Evolutionary conservation across 37 sponge, comb jelly and placozoan genomes (phyloP).

Genomic region (Ephydatia muelleri): DNA sequence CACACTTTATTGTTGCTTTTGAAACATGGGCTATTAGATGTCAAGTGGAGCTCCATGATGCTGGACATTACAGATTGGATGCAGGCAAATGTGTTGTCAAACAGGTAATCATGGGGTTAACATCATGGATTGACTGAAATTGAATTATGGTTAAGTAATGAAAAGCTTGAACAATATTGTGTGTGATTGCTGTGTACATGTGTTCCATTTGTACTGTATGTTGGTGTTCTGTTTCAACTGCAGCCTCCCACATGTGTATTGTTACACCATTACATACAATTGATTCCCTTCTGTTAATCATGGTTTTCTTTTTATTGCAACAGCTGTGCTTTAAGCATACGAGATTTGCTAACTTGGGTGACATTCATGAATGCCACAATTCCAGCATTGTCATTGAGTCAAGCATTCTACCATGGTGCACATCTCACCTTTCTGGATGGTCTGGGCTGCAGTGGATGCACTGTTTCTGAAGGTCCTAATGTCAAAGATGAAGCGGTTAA

Average conservation of each 20-base stretch:
- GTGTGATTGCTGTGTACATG: neutral
- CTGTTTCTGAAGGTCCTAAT: neutral
- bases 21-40: neutral
- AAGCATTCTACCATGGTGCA: constrained; percentile 88
- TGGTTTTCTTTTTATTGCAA: neutral
- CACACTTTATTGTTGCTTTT: too few relatives aligned
- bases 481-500: neutral
- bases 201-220: neutral
- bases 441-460: constrained; percentile 39
- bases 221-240: too few relatives aligned
- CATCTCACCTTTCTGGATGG: constrained; percentile 87
- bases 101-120: constrained; percentile 9
- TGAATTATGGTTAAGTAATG: neutral
- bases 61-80: constrained; percentile 63
- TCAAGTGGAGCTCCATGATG: constrained; percentile 54
- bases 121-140: neutral
- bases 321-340: constrained; percentile 60
- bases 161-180: neutral
- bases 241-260: too few relatives aligned
- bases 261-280: too few relatives aligned
- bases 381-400: constrained; percentile 17
- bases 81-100: neutral
- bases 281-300: too few relatives aligned
- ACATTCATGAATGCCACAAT: constrained; percentile 74
- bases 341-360: constrained; percentile 92